Base-by-base conservation (phyloP, 2,888 invertebrate genomes). In the Periphyllus acericola region DNA sequence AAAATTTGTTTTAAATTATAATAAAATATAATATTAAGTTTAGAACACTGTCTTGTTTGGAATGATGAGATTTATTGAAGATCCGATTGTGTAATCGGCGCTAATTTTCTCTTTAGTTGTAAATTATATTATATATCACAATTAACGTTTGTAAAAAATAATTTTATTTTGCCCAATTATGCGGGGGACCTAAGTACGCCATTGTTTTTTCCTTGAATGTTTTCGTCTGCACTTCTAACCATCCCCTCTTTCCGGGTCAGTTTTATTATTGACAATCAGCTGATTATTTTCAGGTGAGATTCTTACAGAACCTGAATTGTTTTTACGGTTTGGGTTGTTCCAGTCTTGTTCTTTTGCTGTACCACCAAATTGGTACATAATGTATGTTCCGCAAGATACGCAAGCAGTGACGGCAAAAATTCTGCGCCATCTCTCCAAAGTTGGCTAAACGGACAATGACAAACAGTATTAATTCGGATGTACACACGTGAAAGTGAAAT, bases 281-380 rank as follows among this genome's bases (percentile, higher is more conserved):
- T 81, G 87, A 80, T 87, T 87, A 32, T 40, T 80, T 87, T 87
- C 87, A 5, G 87, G 87, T 32, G 87, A 87, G 25, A 87, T 72
- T 29, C 87, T 72, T 25, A 87, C 87, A 74, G 87, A 87, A 40
- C 87, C 87, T 4, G 87, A 72, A 81, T 87, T 87, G 25, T 74
- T 87, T 81, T 89, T 89, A n/a, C 87, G 83, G 34, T 90, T 90
- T 4, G 91, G 91, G 83, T 91, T 91, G 89, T 91, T 91, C 91
- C 91, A 91, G 9, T 90, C 79, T 89, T 91, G 91, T 55, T 91
- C 90, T 66, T 95, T 94, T 40, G 93, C 94, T 0, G 95, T 94
- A 8, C 94, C 95, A 91, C 93, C 95, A 76, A 94, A 92, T 91
- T 95, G 95, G 90, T 93, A 95, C 79, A 94, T 92, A 1, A 93